A percentile compares a stretch with the other conserved stretches of the same genome.
phyloP scores from a whole-genome alignment of 1,140 invertebrate species.

The Lordiphosa collinella region DNA sequence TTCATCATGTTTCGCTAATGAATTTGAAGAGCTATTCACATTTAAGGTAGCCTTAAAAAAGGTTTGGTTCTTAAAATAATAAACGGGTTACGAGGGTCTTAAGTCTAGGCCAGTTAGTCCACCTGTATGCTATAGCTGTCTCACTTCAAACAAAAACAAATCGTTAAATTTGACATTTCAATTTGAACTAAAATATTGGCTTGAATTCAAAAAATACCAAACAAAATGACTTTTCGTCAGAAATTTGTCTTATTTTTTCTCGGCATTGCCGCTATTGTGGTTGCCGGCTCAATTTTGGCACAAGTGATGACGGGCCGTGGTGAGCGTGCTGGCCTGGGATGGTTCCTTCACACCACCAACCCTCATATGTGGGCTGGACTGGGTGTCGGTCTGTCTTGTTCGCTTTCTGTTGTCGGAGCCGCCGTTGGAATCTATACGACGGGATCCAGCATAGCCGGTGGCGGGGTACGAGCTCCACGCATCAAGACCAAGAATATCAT shows the following conservation, averaged over 20 bases:
- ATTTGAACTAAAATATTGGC: neutral
- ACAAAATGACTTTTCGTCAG: slow-evolving; percentile 22
- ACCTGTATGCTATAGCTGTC: too few relatives aligned
- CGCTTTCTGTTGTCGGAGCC: slow-evolving; percentile 97
- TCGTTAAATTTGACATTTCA: too few relatives aligned
- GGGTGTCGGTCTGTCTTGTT: slow-evolving; percentile 95
- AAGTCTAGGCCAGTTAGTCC: too few relatives aligned
- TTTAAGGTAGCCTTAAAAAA: too few relatives aligned
- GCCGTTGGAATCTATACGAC: slow-evolving; percentile 98
- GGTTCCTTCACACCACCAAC: slow-evolving; percentile 91
- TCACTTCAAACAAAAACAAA: too few relatives aligned
- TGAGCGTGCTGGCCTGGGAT: slow-evolving; percentile 91
- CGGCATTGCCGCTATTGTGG: slow-evolving; percentile 80
- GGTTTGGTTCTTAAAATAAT: too few relatives aligned
- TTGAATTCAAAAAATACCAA: neutral
- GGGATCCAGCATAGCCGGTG: slow-evolving; percentile 97
- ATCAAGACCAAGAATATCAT: slow-evolving; percentile 99
- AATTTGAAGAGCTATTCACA: too few relatives aligned
- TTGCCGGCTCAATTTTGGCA: slow-evolving; percentile 83
- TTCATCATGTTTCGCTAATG: too few relatives aligned
- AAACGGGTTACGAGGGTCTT: too few relatives aligned
- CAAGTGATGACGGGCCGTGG: slow-evolving; percentile 92
- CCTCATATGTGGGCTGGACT: slow-evolving; percentile 96
- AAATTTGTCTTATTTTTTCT: slow-evolving; percentile 43
- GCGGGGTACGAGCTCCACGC: slow-evolving; percentile 97